A percentile compares a stretch with the other conserved stretches of the same genome.
phyloP scores from a whole-genome alignment of 2,113 vertebrate species.

The Oreotragus oreotragus region DNA sequence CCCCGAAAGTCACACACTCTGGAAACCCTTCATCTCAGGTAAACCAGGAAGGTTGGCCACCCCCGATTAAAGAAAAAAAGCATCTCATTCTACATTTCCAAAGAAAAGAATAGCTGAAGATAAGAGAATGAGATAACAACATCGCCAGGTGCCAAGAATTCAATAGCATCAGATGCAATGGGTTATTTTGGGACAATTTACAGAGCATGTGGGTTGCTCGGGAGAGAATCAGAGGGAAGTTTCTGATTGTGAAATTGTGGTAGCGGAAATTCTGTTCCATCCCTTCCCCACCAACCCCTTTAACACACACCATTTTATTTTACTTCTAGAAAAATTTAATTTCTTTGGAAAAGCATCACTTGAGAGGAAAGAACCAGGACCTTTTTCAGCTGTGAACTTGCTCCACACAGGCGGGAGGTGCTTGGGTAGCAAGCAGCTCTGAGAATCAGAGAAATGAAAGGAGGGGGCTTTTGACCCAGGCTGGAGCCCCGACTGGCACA shows the following conservation, averaged over 20 bases:
- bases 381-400: neutral
- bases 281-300: neutral
- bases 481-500: neutral
- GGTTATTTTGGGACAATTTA: neutral
- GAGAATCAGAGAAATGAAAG: neutral
- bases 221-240: neutral
- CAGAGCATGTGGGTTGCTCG: neutral
- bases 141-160: neutral
- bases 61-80: neutral
- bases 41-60: neutral
- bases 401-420: fast-evolving
- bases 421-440: neutral
- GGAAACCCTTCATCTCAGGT: neutral
- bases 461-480: neutral
- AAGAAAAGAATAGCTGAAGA: neutral
- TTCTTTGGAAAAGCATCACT: neutral
- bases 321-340: neutral
- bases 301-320: neutral
- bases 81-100: neutral
- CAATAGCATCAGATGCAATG: neutral
- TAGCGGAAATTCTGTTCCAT: neutral
- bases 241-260: neutral
- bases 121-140: neutral
- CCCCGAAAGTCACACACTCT: fast-evolving
- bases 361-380: neutral